Base-by-base conservation (phyloP, 2,113 vertebrate species). In the Fregetta grallaria region DNA sequence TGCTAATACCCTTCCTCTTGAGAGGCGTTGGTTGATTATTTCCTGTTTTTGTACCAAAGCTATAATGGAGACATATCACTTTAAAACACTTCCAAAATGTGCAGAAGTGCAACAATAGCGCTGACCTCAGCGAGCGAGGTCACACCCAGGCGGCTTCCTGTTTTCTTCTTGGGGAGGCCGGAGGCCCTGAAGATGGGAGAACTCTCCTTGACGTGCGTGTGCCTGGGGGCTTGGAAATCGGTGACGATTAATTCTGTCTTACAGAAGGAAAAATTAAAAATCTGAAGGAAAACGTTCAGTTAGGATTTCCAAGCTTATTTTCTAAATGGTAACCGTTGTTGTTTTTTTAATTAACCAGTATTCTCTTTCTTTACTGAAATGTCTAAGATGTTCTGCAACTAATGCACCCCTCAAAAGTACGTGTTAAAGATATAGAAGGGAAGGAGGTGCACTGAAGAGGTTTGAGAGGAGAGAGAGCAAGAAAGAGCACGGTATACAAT, bases 111-210 rank as follows among this genome's bases (percentile, higher is more conserved):
- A 97, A 98, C 97, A 97, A 96, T 98, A 94, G 96, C 67, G 58
- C 86, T 97, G 96, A 96, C 96, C 97, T 98, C 92, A 96, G 96
- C 29, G 14, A 95, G 67, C 40, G 15, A 84, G 96, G 96, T 96
- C 96, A 90, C 97, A 96, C 96, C 98, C 96, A 97, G 94, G 92
- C 96, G 92, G 84, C 95, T 98, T 98, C 98, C 97, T 98, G 97
- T 97, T 98, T 97, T 97, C 94, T 97, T 93, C 93, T 94, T 92
- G 92, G 88, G 81, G 91, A 96, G 96, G 76, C 90, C 23, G 20
- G 82, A 29, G 81, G 89, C 79, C 91, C 78, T n/a, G 23, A 36
- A 18, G 44, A 53, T 17, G 34, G 87, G 87, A 91, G 67, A 74
- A 0, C 58, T 34, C 56, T 8, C 45, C 73, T n/a, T 11, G 38